A percentile compares a stretch with the other conserved stretches of the same genome.
Conservation (phyloP, 2,797 vertebrate genomes). For the Fringilla coelebs region DNA sequence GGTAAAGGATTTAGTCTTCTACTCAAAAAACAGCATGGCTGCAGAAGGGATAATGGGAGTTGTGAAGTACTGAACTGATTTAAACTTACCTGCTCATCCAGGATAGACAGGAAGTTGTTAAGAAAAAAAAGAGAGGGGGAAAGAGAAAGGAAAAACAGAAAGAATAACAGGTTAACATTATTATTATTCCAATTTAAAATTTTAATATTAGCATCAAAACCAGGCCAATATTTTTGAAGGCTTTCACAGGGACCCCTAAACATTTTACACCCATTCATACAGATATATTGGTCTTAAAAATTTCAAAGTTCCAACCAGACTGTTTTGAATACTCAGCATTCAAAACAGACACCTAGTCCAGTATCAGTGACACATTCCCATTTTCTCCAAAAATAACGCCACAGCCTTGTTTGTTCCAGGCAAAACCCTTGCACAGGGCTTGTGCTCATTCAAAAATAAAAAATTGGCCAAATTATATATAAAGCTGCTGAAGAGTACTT, state of each 20-base stretch:
- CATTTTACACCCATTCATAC: neutral
- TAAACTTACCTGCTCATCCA: neutral
- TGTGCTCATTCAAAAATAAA: neutral
- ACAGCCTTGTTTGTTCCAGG: neutral
- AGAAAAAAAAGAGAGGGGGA: neutral
- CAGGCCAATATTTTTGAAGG: neutral
- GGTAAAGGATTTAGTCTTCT: neutral
- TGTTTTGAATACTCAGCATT: neutral
- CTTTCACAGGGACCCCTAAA: neutral
- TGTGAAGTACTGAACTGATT: neutral
- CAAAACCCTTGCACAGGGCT: neutral
- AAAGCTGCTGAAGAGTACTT: neutral
- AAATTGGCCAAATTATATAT: neutral
- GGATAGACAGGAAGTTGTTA: neutral
- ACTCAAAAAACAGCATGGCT: neutral
- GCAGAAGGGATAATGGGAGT: neutral
- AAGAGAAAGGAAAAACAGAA: neutral
- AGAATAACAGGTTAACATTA: neutral
- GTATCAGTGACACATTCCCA: neutral
- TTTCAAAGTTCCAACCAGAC: neutral
- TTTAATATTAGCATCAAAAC: neutral
- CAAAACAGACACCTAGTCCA: neutral
- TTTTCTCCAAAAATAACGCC: neutral
- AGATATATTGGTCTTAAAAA: neutral
- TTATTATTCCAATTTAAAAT: neutral